Evolutionary conservation across 2,113 vertebrate genomes (phyloP), one percentile per base, ranked within the genome.

Genomic region (Microcebus murinus): DNA sequence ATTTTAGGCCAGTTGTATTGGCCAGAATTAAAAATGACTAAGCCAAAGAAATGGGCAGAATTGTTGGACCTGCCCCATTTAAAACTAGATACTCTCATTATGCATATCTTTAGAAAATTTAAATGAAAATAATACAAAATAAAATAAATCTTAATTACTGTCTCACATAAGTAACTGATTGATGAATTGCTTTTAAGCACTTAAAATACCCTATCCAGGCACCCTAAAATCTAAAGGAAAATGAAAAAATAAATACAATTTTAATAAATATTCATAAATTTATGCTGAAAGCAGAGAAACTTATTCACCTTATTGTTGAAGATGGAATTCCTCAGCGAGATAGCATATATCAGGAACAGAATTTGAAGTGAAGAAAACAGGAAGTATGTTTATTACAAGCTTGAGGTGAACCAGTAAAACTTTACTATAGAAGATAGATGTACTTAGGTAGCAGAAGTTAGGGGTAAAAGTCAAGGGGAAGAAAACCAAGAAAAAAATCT

Each of bases 161-260:
- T 29, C 9, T 82, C 61, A 70, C 1, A 6, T 39, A 79, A 87
- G 10, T 55, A 39, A 74, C 7, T 81, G 11, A 77, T 8, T 81
- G 21, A 31, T 27, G 8, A 90, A 39, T 20, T 86, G 45, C 36
- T 89, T 95, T 71, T 68, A 80, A 67, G 36, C 27, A 91, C 79
- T 65, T 27, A 68, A 70, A 92, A 81, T 70, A 48, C 17, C 48
- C 94, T 86, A 80, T 57, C n/a, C 18, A 91, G n/a, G 36, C 2
- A 77, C 29, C 45, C 45, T 70, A 91, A 95, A 93, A 68, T 57
- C 52, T 89, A 81, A 55, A 93, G 34, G 31, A 65, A 91, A 89
- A 70, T 68, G 12, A 52, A 68, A 79, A 86, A 77, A 31, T 50
- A 87, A 84, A 67, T 39, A 77, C 18, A 50, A 81, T 9, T 86